Conservation (phyloP, 2,113 vertebrate species). For the Nerophis lumbriciformis region DNA sequence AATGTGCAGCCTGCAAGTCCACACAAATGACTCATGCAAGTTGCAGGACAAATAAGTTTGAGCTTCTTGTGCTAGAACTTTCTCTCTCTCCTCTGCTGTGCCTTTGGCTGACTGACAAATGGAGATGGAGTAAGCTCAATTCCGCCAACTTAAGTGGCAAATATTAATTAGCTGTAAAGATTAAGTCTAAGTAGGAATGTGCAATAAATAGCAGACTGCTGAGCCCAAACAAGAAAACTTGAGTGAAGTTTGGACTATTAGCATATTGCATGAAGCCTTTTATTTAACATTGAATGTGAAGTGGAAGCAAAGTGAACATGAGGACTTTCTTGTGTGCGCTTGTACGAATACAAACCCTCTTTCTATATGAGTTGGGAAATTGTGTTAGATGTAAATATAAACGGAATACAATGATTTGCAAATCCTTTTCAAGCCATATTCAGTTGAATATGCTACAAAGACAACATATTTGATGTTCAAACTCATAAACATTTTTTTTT, state of each 20-base stretch:
- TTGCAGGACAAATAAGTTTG: background rate
- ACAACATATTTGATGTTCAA: too few relatives aligned
- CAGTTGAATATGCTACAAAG: too few relatives aligned
- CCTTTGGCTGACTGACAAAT: constrained; percentile 41
- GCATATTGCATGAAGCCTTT: constrained; percentile 19
- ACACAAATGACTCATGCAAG: too few relatives aligned
- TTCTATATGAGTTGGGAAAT: too few relatives aligned
- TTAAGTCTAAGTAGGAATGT: constrained; percentile 44
- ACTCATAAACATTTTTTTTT: too few relatives aligned
- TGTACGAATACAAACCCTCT: too few relatives aligned
- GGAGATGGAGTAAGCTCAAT: constrained; percentile 35
- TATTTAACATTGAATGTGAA: constrained; percentile 12
- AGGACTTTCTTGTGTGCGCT: too few relatives aligned
- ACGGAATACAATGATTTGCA: too few relatives aligned
- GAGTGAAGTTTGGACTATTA: constrained; percentile 14
- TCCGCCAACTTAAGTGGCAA: constrained; percentile 34
- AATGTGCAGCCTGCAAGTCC: too few relatives aligned
- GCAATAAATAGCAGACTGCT: constrained; percentile 31
- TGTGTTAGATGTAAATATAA: too few relatives aligned
- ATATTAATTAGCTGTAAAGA: constrained; percentile 55
- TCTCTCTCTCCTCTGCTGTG: constrained; percentile 7
- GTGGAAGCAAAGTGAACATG: constrained; percentile 23
- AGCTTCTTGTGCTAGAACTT: constrained; percentile 4
- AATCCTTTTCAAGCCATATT: too few relatives aligned
- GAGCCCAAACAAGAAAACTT: constrained; percentile 21